These are phyloP conservation scores for Lepidurus arcticus DNA, from an alignment of 1,140 invertebrate genomes.

Conservation along the genomic window DNA sequence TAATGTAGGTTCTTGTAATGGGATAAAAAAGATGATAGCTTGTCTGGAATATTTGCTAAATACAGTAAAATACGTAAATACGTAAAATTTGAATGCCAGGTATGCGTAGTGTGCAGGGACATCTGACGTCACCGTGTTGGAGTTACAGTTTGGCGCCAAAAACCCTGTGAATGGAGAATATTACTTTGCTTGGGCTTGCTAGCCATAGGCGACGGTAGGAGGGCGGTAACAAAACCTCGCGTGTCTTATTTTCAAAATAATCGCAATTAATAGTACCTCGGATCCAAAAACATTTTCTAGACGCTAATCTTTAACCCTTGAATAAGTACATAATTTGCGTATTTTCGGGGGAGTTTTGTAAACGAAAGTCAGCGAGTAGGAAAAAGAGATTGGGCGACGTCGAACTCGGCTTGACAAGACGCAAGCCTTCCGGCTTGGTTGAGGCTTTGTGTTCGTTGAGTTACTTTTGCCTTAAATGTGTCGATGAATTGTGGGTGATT, in stretches of 20 bases:
- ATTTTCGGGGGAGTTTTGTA: background rate
- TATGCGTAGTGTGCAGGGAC: background rate
- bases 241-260: background rate
- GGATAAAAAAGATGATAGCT: too few relatives aligned
- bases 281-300: background rate
- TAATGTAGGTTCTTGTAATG: too few relatives aligned
- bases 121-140: background rate
- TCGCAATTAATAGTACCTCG: background rate
- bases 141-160: background rate
- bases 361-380: background rate
- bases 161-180: background rate
- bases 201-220: slow-evolving; percentile 20
- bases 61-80: too few relatives aligned
- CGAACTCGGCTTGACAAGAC: slow-evolving; percentile 13
- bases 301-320: background rate
- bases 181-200: background rate
- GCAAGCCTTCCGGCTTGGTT: slow-evolving; percentile 16
- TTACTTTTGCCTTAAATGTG: background rate
- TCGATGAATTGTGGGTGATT: background rate
- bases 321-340: background rate
- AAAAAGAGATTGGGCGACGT: slow-evolving; percentile 12
- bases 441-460: slow-evolving; percentile 15
- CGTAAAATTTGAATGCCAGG: background rate
- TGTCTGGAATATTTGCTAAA: background rate
- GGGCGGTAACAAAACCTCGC: background rate